Base-by-base conservation (phyloP, 2,113 vertebrate species). In the Centropus bengalensis region DNA sequence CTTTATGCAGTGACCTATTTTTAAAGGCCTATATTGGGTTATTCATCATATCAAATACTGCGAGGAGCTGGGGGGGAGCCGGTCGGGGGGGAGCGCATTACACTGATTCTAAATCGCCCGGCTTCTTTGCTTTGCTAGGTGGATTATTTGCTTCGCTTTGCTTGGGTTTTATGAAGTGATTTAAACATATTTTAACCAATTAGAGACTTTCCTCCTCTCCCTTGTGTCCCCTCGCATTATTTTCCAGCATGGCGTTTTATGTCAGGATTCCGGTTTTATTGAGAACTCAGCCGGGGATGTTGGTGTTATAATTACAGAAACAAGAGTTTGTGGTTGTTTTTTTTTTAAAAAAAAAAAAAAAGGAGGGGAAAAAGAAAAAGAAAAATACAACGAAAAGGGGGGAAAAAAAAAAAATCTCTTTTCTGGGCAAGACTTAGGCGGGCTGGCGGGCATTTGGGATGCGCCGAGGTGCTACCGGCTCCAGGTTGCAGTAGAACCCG, bases 1-100 rank as follows among this genome's bases (percentile, higher is more conserved):
- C 97, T 97, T 97, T 96, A 97, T 96, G 96, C 96, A 93, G 96
- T 96, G 97, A 97, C 97, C 97, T 97, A 97, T 97, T 97, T 97
- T 97, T 96, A 97, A 97, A 97, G 97, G 95, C 96, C 96, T 96
- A 90, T 96, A 97, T 97, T 97, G 97, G 96, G 96, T 96, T 96
- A 97, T 97, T 96, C 95, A 95, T 97, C 97, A 96, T 96, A 96
- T 95, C 97, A 96, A 96, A 95, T 91, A 89, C 94, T 96, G 94
- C 63, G 64, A 95, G 90, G 93, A 91, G 68, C 79, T 91, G 82
- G 93, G 91, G 81, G 96, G 93, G 85, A 91, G 93, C 70, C n/a
- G 90, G 84, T 88, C 70, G 91, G 91, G 33, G 91, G 93, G 86
- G 85, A 88, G 91, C 28, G 92, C 92, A 95, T 96, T 94, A 96